Evolutionary conservation across 2,888 invertebrate species (phyloP).

Genomic region (Trissolcus japonicus): DNA sequence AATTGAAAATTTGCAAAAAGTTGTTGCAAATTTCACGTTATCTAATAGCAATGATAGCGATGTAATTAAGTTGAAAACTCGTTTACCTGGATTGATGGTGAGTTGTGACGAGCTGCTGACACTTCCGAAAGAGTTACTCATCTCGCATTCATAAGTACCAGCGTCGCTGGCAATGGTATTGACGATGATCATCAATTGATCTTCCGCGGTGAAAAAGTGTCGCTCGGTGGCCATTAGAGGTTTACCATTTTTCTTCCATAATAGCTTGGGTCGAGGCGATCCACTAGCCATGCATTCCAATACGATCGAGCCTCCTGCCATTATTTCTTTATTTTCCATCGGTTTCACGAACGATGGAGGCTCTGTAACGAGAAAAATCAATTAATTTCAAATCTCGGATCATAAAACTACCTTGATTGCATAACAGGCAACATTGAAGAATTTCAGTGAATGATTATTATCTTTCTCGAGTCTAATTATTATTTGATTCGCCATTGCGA

Average conservation of each 20-base stretch:
- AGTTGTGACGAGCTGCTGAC: conserved; percentile 85
- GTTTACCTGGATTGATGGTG: conserved; percentile 81
- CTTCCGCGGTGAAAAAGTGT: conserved; percentile 91
- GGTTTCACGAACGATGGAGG: conserved; percentile 90
- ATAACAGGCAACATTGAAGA: not conserved
- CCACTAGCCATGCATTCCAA: conserved; percentile 92
- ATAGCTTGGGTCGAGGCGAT: conserved; percentile 87
- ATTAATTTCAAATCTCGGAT: conserved; percentile 19
- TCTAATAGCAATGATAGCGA: not conserved
- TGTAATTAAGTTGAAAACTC: not conserved
- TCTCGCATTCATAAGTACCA: conserved; percentile 92
- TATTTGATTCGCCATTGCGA: not conserved
- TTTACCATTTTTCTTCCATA: conserved; percentile 91
- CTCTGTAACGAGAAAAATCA: conserved; percentile 78
- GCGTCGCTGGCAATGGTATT: conserved; percentile 87
- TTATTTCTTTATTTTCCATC: conserved; percentile 90
- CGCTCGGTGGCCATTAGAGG: conserved; percentile 85
- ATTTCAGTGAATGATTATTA: not conserved
- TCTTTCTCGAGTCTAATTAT: not conserved
- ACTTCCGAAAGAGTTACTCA: conserved; percentile 89
- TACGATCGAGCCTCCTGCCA: conserved; percentile 89
- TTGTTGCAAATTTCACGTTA: not conserved
- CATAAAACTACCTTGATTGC: conserved; percentile 9
- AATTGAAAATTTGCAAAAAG: not conserved
- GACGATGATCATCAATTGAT: conserved; percentile 91